Base-by-base conservation (phyloP, 2,888 invertebrate genomes). In the Autographa gamma region DNA sequence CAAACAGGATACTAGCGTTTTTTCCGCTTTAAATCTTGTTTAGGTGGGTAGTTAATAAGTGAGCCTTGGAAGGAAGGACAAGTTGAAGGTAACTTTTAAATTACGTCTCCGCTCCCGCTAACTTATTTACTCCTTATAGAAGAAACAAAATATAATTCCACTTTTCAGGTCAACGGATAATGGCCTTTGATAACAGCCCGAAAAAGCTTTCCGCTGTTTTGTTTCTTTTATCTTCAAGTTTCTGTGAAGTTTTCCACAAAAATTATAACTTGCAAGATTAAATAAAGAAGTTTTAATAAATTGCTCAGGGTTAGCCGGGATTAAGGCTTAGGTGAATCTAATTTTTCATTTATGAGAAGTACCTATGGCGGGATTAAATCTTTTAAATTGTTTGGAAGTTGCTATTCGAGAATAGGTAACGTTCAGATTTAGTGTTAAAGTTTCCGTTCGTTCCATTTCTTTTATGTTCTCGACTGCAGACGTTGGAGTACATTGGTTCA, bases 131-230 rank as follows among this genome's bases (percentile, higher is more conserved):
- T 93, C 89, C 89, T 92, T 93, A 93, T 92, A 92, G 90, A 90
- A 90, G 90, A 92, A 93, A 93, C 94, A 93, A 94, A 95, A 95
- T 94, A 94, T 94, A 93, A 95, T 95, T 93, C 93, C 91, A 93
- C 91, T 93, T 94, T 93, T 93, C 93, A 95, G 94, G 93, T 95
- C 95, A 94, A 92, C 89, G 93, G 94, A 94, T 95, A 95, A 95
- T 94, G 93, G 93, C 90, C 92, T 94, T 93, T 95, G 94, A 94
- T 95, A 95, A 94, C 92, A 93, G 92, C 89, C 92, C 92, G 93
- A 93, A 92, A 94, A 95, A 95, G 95, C 95, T 95, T 95, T 95
- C 94, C 94, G 94, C 92, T 95, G 95, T 94, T 95, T 94, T 94
- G 93, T 93, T 95, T 93, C 93, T 91, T 94, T 93, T 94, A 93